phyloP scores from a whole-genome alignment of 2,797 vertebrate genomes.

The Gila robusta region DNA sequence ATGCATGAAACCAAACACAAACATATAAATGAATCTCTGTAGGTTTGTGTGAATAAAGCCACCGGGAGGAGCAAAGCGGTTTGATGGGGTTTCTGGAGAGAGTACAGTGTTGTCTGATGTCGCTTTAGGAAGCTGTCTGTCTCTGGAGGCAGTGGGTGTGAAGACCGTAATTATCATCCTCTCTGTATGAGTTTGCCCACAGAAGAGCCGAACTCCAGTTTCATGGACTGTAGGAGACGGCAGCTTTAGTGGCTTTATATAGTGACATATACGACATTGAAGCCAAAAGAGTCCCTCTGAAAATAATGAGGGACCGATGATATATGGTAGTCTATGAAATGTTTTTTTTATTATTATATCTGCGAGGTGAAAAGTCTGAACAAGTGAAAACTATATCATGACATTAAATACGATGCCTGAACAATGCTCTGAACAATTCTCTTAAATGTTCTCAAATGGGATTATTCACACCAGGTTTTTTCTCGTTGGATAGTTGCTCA shows the following conservation, averaged over 20 bases:
- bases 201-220: conserved; percentile 2
- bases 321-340: not conserved
- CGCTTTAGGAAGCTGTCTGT: conserved; percentile 73
- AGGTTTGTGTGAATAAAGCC: conserved; percentile 11
- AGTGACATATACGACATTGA: not conserved
- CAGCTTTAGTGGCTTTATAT: not conserved
- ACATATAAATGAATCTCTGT: conserved; percentile 5
- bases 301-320: not conserved
- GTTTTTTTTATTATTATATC: no score
- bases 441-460: not conserved
- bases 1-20: not conserved
- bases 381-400: no score
- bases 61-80: not conserved
- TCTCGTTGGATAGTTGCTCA: not conserved
- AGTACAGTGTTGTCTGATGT: conserved; percentile 61
- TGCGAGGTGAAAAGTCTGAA: not conserved
- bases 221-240: not conserved
- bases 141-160: conserved; percentile 74
- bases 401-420: not conserved
- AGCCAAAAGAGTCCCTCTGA: not conserved
- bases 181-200: conserved; percentile 56
- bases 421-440: not conserved
- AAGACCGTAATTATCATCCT: conserved; percentile 73
- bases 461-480: not conserved
- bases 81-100: conserved; percentile 47